Evolutionary conservation across 2,888 invertebrate species (phyloP).

Genomic region (Priocnemis perturbator): DNA sequence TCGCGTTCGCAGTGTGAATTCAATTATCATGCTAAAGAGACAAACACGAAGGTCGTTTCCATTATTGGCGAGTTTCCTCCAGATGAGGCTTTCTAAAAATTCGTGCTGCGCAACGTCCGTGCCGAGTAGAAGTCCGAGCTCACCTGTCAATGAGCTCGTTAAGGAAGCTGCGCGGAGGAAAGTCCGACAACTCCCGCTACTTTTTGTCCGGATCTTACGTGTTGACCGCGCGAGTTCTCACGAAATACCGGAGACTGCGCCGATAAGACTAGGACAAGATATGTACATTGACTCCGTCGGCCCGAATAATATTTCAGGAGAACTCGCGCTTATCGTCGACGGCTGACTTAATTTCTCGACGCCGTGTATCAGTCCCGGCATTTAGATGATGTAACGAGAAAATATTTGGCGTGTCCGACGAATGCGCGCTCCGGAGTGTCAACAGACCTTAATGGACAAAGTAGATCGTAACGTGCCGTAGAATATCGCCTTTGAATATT

Average conservation of each 20-base stretch:
- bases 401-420: constrained; percentile 13
- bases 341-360: constrained; percentile 21
- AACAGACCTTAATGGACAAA: constrained; percentile 21
- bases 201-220: too few species aligned
- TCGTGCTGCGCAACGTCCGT: background rate
- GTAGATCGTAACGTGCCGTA: background rate
- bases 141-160: background rate
- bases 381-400: constrained; percentile 32
- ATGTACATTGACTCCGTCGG: background rate
- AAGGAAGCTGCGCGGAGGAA: too few species aligned
- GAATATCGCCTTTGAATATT: too few species aligned
- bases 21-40: constrained; percentile 30
- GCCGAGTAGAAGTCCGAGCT: constrained; percentile 1
- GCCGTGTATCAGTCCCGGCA: background rate
- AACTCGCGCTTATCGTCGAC: constrained; percentile 11
- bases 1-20: constrained; percentile 29
- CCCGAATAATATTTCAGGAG: background rate
- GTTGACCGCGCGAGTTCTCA: background rate
- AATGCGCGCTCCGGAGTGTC: constrained; percentile 8
- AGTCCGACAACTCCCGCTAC: too few species aligned
- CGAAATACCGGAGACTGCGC: background rate
- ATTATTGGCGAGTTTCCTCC: constrained; percentile 19
- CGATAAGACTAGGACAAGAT: constrained; percentile 10
- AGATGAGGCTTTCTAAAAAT: constrained; percentile 15
- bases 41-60: constrained; percentile 25